Evolutionary conservation across 2,888 invertebrate species (phyloP), one percentile per base, ranked within the genome.

Genomic region (Megaustenia siamemsis): DNA sequence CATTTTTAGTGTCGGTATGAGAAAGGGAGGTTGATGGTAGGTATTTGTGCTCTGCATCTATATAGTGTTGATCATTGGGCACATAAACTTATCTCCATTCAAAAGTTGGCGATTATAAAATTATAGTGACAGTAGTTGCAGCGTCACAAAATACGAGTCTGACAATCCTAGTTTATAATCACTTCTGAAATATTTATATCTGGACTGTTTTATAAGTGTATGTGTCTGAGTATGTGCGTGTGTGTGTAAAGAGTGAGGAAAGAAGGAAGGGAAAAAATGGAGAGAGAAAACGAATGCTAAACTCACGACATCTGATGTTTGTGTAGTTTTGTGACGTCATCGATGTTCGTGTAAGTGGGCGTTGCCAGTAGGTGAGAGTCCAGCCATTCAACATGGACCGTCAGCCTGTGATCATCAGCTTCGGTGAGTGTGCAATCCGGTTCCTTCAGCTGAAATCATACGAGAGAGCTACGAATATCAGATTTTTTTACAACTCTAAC

Each of bases 261-360:
- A 28, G 63, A 63, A 24, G 24, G 63, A 21, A 63, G 6, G 24
- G 24, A 63, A 28, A 21, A 28, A 24, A 28, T 8, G 63, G 28
- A 63, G 63, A 63, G 24, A 63, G 69, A 69, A 35, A 69, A 24
- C 28, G 15, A 49, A 49, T 49, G n/a, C n/a, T n/a, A n/a, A 21
- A 85, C 93, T 92, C 94, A 96, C 96, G 96, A 96, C 97, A 97
- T 97, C 93, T 97, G 97, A 92, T 96, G 96, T 93, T 96, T 96
- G 94, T 97, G 97, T 87, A 96, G 95, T 88, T 97, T 95, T 90
- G 96, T 96, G 71, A 97, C 96, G 94, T 97, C 97, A 93, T 97
- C 97, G 93, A 97, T 96, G 92, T 96, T 96, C 94, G 97, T 96
- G 94, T 97, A 97, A 86, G 96, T 96, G 86, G 97, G 96, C 93